phyloP scores from a whole-genome alignment of 2,888 invertebrate genomes.

The Heteropelma amictum region DNA sequence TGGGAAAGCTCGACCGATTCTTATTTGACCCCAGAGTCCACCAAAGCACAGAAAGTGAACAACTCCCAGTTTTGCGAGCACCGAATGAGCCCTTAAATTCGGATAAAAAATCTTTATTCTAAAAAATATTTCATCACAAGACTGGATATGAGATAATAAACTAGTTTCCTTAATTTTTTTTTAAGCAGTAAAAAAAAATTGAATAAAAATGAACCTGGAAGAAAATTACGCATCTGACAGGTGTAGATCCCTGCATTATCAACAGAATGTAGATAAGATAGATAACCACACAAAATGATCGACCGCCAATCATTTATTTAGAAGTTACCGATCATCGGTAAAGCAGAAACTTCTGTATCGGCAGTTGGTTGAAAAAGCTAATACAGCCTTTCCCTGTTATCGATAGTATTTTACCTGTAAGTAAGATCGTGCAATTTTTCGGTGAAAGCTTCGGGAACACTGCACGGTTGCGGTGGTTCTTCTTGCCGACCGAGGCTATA shows the following conservation, averaged over 20 bases:
- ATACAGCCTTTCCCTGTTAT: not conserved
- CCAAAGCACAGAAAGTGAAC: slow-evolving; percentile 81
- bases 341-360: too few relatives aligned
- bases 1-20: slow-evolving; percentile 79
- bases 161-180: too few relatives aligned
- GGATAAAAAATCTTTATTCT: not conserved
- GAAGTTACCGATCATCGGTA: not conserved
- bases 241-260: not conserved
- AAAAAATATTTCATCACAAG: too few relatives aligned
- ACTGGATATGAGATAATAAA: too few relatives aligned
- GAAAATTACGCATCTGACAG: too few relatives aligned
- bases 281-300: too few relatives aligned
- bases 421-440: slow-evolving; percentile 71
- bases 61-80: slow-evolving; percentile 77
- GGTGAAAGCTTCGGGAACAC: slow-evolving; percentile 71
- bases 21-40: slow-evolving; percentile 81
- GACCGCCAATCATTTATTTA: too few relatives aligned
- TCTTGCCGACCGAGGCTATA: slow-evolving; percentile 70
- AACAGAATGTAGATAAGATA: not conserved
- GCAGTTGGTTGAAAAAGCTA: not conserved
- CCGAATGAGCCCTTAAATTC: slow-evolving; percentile 72
- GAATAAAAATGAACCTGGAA: too few relatives aligned
- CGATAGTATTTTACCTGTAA: slow-evolving; percentile 61
- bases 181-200: too few relatives aligned
- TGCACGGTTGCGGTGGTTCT: slow-evolving; percentile 67